phyloP scores from a whole-genome alignment of 2,888 invertebrate genomes.

The Polydrusus tereticollis region DNA sequence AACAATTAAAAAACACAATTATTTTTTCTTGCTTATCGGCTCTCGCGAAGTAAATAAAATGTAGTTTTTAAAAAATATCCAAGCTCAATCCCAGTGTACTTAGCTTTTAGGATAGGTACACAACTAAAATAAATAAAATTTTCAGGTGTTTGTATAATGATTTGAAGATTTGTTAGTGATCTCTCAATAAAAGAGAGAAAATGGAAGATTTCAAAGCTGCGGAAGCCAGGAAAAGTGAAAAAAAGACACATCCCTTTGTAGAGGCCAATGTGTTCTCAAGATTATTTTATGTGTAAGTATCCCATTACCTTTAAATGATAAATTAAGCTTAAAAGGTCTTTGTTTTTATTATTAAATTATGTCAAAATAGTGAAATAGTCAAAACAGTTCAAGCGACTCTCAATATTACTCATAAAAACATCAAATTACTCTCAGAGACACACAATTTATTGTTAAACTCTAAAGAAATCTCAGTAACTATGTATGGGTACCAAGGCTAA shows the following conservation, averaged over 20 bases:
- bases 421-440: too few relatives aligned
- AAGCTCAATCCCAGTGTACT: not conserved
- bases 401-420: too few relatives aligned
- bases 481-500: too few relatives aligned
- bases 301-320: too few relatives aligned
- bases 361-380: too few relatives aligned
- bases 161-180: not conserved
- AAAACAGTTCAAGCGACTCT: too few relatives aligned
- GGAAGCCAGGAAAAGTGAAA: conserved; percentile 29
- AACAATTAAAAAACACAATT: not conserved
- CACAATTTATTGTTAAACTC: too few relatives aligned
- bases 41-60: not conserved
- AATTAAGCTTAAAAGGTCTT: too few relatives aligned
- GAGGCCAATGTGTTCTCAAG: conserved; percentile 52
- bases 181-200: not conserved
- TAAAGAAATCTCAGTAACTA: too few relatives aligned
- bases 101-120: not conserved
- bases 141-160: not conserved
- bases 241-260: conserved; percentile 51
- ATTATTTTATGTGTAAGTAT: conserved; percentile 55
- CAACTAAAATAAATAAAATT: not conserved
- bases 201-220: conserved; percentile 34
- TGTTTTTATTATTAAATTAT: too few relatives aligned
- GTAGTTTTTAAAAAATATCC: not conserved
- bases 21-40: not conserved